phyloP scores from a whole-genome alignment of 2,113 vertebrate species.

The Condylura cristata region DNA sequence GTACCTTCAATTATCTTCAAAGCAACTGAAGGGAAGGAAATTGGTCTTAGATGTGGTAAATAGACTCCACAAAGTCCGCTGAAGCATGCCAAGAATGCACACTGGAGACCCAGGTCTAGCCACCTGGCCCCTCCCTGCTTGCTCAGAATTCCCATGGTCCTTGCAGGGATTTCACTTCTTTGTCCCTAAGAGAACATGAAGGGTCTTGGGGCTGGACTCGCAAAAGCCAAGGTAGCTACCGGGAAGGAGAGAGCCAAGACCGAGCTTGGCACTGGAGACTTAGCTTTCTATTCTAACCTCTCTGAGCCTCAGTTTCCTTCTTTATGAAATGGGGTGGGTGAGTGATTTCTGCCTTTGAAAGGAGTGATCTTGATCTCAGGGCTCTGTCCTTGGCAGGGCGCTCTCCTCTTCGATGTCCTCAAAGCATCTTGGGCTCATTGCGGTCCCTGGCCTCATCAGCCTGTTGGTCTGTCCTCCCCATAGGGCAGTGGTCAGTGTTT shows the following conservation, averaged over 20 bases:
- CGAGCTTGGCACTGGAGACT: background rate
- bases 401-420: background rate
- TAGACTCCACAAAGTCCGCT: slow-evolving; percentile 83
- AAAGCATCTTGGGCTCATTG: background rate
- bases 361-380: background rate
- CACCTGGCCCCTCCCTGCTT: slow-evolving; percentile 38
- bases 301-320: background rate
- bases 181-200: background rate
- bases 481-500: no score
- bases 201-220: background rate
- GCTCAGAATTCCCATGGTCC: slow-evolving; percentile 67
- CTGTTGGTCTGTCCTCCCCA: background rate
- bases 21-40: slow-evolving; percentile 88
- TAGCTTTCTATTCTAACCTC: background rate
- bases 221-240: background rate
- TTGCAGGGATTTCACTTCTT: slow-evolving; percentile 33
- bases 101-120: slow-evolving; percentile 52
- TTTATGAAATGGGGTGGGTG: background rate
- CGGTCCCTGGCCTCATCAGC: background rate
- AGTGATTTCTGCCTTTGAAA: background rate
- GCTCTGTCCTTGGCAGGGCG: background rate
- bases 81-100: slow-evolving; percentile 81
- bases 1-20: slow-evolving; percentile 89
- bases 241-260: background rate
- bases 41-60: slow-evolving; percentile 90